phyloP scores from a whole-genome alignment of 2,888 invertebrate species.

The Odontocerum albicorne region DNA sequence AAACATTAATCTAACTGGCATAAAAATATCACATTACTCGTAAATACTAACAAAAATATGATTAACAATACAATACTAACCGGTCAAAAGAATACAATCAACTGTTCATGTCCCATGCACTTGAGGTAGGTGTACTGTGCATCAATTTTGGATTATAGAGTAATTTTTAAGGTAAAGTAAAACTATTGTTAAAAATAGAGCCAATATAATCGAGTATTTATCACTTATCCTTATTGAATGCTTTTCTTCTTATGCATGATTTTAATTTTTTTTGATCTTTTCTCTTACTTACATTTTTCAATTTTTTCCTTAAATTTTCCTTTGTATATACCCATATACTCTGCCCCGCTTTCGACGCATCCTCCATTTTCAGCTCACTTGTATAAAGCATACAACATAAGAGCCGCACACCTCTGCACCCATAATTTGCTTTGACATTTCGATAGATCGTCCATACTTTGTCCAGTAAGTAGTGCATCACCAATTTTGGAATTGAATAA shows the following conservation, averaged over 20 bases:
- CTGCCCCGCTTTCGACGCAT: constrained; percentile 26
- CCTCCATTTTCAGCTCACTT: constrained; percentile 15
- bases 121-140: constrained; percentile 22
- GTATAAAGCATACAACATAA: constrained; percentile 19
- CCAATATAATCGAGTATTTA: constrained; percentile 29
- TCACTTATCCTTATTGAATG: constrained; percentile 22
- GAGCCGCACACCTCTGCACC: constrained; percentile 19
- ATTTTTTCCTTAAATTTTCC: constrained; percentile 10
- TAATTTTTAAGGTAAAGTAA: constrained; percentile 26
- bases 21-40: too few relatives aligned
- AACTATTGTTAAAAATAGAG: constrained; percentile 21
- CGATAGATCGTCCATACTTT: constrained; percentile 21
- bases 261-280: constrained; percentile 11
- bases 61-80: background rate
- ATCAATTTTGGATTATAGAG: constrained; percentile 19
- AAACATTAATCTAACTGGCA: too few relatives aligned
- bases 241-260: constrained; percentile 27
- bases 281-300: constrained; percentile 11
- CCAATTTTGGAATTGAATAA: background rate
- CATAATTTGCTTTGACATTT: constrained; percentile 20
- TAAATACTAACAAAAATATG: too few relatives aligned
- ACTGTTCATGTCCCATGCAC: constrained; percentile 10
- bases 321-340: constrained; percentile 17
- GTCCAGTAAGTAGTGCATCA: constrained; percentile 5
- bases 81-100: constrained; percentile 7